Evolutionary conservation across 2,113 vertebrate species (phyloP).

Genomic region (Myiopsitta monachus): DNA sequence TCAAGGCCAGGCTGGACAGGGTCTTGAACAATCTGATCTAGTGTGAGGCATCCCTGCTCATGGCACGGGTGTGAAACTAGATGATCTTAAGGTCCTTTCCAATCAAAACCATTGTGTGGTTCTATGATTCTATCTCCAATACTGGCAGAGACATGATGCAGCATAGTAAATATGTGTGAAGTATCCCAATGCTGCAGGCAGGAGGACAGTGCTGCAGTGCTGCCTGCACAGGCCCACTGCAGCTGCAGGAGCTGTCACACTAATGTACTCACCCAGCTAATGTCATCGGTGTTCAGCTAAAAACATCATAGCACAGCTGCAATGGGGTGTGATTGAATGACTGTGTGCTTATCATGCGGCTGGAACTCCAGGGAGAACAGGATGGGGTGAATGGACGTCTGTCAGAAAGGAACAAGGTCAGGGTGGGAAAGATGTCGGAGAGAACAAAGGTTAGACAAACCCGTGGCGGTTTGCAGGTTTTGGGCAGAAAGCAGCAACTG

Average conservation of each 20-base stretch:
- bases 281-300: accelerated
- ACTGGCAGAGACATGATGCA: not conserved
- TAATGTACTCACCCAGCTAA: accelerated
- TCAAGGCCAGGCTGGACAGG: not conserved
- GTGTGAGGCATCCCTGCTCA: not conserved
- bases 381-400: not conserved
- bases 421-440: not conserved
- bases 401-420: not conserved
- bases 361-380: not conserved
- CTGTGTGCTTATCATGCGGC: accelerated
- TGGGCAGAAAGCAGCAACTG: not conserved
- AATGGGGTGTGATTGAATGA: accelerated
- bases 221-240: not conserved
- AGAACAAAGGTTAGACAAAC: not conserved
- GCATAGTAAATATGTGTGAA: accelerated
- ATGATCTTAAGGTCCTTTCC: not conserved
- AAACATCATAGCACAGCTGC: accelerated
- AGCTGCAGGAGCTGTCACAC: not conserved
- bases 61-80: not conserved
- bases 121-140: not conserved
- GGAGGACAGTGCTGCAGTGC: not conserved
- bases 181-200: not conserved
- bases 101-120: not conserved
- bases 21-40: not conserved
- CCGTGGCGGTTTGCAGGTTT: not conserved